Evolutionary conservation across 2,888 invertebrate species (phyloP), one percentile per base, ranked within the genome.

Genomic region (Dynastes tityus): DNA sequence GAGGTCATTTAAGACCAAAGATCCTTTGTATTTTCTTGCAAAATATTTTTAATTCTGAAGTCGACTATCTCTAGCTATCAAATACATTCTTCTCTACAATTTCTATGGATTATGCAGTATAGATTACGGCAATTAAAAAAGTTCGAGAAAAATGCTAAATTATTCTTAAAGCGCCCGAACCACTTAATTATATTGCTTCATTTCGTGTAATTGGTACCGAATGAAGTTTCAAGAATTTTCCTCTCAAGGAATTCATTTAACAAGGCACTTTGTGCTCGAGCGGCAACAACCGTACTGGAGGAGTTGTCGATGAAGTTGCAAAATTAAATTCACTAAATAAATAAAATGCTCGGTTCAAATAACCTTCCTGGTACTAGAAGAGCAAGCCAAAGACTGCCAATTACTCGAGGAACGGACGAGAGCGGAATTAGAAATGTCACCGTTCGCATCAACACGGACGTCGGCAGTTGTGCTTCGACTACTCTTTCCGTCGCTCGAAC

Each of bases 241-340:
- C 70, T 76, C 63, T 67, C 77, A 55, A 49, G 74, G 65, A 77
- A 73, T 68, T 67, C 67, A 77, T 77, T 77, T 77, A 75, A 74
- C 77, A 73, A 74, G 79, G 65, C 68, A 79, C 74, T 74, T 77
- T 65, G 75, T 61, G 73, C 22, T 61, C 61, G 73, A 40, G 73
- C 45, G 27, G 61, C 2, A 22, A 49, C 9, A 74, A 63, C 68
- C 9, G 76, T 27, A 68, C 51, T 77, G 74, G 77, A 77, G 75
- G 80, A 79, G 79, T 78, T 76, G 78, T 71, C 78, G 80, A 74
- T 73, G 64, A 65, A 79, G 74, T 75, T 76, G 70, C 70, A 81
- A 82, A 84, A 83, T 83, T 83, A 81, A 83, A 83, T 83, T 83
- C 81, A 65, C 82, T 81, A 83, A 81, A 83, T 83, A 83, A 83